Percentiles rank a stretch among this genome's conserved stretches.
Evolutionary conservation across 2,888 invertebrate species (phyloP).

Genomic region (Pemphredon lugubris): DNA sequence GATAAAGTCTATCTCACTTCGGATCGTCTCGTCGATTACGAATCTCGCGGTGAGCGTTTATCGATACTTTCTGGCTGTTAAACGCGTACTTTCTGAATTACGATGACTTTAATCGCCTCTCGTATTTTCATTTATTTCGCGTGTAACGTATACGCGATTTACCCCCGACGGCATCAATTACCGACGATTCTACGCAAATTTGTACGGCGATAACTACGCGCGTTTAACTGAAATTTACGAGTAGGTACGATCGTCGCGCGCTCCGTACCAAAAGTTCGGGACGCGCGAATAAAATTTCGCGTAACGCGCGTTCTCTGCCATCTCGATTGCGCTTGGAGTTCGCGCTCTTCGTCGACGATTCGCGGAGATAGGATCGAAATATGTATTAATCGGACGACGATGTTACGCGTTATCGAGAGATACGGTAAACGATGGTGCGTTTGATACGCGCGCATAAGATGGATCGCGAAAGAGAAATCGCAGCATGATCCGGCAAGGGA

Average conservation of each 20-base stretch:
- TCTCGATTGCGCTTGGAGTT: too few relatives aligned
- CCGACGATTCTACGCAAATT: background rate
- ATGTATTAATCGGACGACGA: too few relatives aligned
- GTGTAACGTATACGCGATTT: too few relatives aligned
- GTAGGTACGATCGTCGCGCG: background rate
- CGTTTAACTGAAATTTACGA: conserved; percentile 10
- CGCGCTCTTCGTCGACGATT: too few relatives aligned
- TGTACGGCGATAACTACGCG: background rate
- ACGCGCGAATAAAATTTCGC: too few relatives aligned
- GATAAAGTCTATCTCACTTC: background rate
- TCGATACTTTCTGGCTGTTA: conserved; percentile 1
- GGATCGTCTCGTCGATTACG: conserved; percentile 1
- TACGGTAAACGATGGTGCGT: too few relatives aligned
- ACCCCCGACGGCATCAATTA: background rate
- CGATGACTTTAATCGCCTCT: background rate
- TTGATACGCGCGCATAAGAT: too few relatives aligned
- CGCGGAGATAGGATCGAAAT: too few relatives aligned
- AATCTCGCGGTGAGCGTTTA: background rate
- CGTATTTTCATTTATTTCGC: conserved; percentile 1
- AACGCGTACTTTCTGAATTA: conserved; percentile 2
- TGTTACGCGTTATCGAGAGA: too few relatives aligned
- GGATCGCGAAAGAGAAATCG: conserved; percentile 28
- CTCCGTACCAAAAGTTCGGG: background rate
- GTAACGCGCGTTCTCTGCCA: too few relatives aligned
- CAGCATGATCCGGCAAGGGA: background rate